Evolutionary conservation across 2,888 invertebrate genomes (phyloP).

Genomic region (Plagiodera versicolora): DNA sequence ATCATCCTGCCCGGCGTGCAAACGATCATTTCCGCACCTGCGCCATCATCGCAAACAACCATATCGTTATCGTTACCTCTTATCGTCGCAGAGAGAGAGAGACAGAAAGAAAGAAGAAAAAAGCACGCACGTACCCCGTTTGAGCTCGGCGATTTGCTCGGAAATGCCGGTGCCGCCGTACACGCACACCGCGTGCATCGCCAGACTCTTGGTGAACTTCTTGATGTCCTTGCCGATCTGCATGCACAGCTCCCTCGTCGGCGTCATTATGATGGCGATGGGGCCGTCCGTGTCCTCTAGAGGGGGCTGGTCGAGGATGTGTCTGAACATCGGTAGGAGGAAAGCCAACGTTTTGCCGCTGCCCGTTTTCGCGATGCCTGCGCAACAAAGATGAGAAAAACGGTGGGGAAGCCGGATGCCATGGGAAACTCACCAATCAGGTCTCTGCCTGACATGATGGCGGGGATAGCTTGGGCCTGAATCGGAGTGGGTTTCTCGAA

Average conservation of each 20-base stretch:
- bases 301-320: constrained; percentile 91
- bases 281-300: constrained; percentile 98
- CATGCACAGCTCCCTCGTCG: constrained; percentile 97
- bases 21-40: constrained; percentile 89
- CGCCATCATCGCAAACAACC: too few species aligned
- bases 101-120: too few species aligned
- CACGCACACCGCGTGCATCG: constrained; percentile 89
- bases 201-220: constrained; percentile 88
- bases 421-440: constrained; percentile 66
- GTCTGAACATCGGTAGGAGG: constrained; percentile 95
- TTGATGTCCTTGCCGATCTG: constrained; percentile 96
- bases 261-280: constrained; percentile 95
- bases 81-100: too few species aligned
- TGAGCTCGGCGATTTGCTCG: constrained; percentile 91
- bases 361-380: constrained; percentile 95
- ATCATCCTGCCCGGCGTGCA: constrained; percentile 99
- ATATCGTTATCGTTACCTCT: too few species aligned
- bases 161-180: constrained; percentile 98
- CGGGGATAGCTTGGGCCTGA: constrained; percentile 96
- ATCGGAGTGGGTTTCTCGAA: constrained; percentile 99
- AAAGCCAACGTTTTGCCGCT: constrained; percentile 99
- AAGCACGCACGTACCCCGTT: constrained; percentile 63
- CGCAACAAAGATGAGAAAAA: neutral
- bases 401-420: too few species aligned
- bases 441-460: constrained; percentile 96